Base-by-base conservation (phyloP, 2,888 invertebrate species). In the Ernsta delagoae region DNA sequence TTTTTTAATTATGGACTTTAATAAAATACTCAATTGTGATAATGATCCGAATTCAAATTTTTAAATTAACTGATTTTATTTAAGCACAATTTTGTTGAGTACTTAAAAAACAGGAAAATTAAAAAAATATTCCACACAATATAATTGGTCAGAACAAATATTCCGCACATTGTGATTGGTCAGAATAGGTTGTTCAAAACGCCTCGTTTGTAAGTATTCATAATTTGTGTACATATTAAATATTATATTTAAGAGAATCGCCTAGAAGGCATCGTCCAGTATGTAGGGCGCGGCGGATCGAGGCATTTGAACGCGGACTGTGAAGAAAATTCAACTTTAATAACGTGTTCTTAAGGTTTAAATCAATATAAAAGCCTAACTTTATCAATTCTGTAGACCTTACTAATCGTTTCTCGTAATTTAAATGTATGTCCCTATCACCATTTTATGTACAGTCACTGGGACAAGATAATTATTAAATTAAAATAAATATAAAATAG, bases 261-360 rank as follows among this genome's bases (percentile, higher is more conserved):
- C 70, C 90, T 80, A 16, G 88, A 79, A 11, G 89, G 86, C 83
- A 89, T 75, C 54, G 81, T 83, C 90, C 90, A 90, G 75, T 86
- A 88, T 75, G 84, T 81, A 83, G 43, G 86, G 82, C 85, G 86
- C 39, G 83, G 77, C 56, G 82, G 73, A 74, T 89, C 88, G 77
- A 87, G 75, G 77, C 81, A 84, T 75, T 85, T 84, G 82, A 78
- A 85, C 34, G 83, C 79, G 63, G 82, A 85, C 89, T 90, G 88
- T 71, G 79, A 76, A 73, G 72, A 41, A 63, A 69, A 69, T 59
- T 45, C 36, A 34, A 45, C 60, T 67, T 67, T 67, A 67, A 60
- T 67, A 43, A 31, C 31, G 43, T 59, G 7, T n/a, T 7, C 31
- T 43, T 61, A 36, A 41, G 9, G 11, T 59, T 39, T 16, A 65